These are phyloP conservation scores for Euplagia quadripunctaria DNA, from an alignment of 2,888 invertebrate species.

Conservation along the genomic window DNA sequence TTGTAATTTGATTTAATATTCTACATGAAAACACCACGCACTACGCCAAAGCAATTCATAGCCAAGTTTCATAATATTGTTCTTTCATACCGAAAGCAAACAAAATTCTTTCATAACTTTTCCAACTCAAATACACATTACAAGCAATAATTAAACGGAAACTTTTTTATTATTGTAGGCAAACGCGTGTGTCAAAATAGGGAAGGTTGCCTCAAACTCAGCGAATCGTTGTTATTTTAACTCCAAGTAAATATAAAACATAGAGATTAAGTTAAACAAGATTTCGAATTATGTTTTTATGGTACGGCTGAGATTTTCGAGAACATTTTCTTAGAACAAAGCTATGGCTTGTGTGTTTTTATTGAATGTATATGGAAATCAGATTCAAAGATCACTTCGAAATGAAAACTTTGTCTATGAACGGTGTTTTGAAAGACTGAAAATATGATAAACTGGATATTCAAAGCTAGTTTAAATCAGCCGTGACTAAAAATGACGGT, in stretches of 20 bases:
- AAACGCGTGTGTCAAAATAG: conserved; percentile 39
- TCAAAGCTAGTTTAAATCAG: no score
- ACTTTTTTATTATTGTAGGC: conserved; percentile 42
- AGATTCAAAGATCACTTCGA: no score
- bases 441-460: no score
- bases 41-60: conserved; percentile 6
- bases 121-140: conserved; percentile 36
- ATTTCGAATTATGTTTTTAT: conserved; percentile 14
- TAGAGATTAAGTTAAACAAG: conserved; percentile 15
- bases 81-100: conserved; percentile 21
- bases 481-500: no score
- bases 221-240: conserved; percentile 15
- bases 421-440: no score
- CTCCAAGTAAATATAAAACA: conserved; percentile 9
- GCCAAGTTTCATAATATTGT: conserved; percentile 21
- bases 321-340: neutral
- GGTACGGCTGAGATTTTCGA: neutral
- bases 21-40: neutral
- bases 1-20: neutral
- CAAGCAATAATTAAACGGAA: conserved; percentile 40
- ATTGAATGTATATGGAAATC: no score
- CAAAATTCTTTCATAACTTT: conserved; percentile 18
- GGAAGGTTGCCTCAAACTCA: conserved; percentile 19
- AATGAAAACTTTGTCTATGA: no score
- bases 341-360: neutral